Percentiles rank a stretch among this genome's conserved stretches.
Conservation (phyloP, 2,888 invertebrate species). For the Thymelicus lineola region DNA sequence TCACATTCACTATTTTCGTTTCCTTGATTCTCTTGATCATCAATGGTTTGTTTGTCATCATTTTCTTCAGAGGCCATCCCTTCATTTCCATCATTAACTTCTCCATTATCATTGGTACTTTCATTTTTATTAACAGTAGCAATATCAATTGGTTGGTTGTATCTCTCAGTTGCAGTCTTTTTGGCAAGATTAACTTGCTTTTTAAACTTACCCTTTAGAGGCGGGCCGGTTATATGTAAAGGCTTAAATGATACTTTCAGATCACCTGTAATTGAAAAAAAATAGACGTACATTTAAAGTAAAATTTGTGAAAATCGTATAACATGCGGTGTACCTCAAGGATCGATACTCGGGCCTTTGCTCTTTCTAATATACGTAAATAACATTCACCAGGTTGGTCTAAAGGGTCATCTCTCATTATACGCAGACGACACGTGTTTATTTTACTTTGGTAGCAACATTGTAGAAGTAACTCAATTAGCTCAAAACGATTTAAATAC, state of each 20-base stretch:
- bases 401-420: too few species aligned
- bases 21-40: background rate
- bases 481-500: too few species aligned
- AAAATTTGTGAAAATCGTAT: too few species aligned
- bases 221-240: constrained; percentile 42
- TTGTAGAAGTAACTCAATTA: too few species aligned
- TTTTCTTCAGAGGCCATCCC: background rate
- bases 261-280: constrained; percentile 29
- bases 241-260: constrained; percentile 42
- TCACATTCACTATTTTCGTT: background rate
- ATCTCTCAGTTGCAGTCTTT: background rate
- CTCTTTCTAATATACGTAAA: too few species aligned
- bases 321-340: too few species aligned
- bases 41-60: background rate
- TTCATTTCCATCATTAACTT: background rate
- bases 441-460: too few species aligned
- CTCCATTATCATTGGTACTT: background rate
- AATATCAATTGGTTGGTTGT: too few species aligned
- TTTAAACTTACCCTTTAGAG: constrained; percentile 3
- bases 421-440: too few species aligned
- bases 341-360: too few species aligned
- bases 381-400: too few species aligned
- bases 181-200: background rate
- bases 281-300: too few species aligned
- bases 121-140: background rate